A percentile compares a stretch with the other conserved stretches of the same genome.
Conservation (phyloP, 2,797 vertebrate species). For the Labeo calbasu region DNA sequence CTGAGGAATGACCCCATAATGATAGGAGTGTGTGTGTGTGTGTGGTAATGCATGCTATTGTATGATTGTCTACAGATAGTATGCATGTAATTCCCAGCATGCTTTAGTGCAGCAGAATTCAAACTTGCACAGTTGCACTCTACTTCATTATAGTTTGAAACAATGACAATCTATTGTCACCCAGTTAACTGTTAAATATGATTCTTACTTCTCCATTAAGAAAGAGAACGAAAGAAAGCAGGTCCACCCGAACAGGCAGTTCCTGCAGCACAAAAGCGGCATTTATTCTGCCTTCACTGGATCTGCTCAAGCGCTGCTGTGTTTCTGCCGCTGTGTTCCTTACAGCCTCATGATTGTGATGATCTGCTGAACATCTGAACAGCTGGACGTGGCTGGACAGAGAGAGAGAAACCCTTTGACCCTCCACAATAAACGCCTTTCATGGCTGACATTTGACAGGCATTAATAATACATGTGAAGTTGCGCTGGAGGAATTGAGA, state of each 20-base stretch:
- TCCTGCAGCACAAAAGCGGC: not conserved
- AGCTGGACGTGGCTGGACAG: slow-evolving; percentile 40
- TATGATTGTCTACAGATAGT: not conserved
- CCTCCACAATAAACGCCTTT: slow-evolving; percentile 76
- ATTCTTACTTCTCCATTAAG: too few relatives aligned
- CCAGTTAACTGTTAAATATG: too few relatives aligned
- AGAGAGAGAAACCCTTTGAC: slow-evolving; percentile 67
- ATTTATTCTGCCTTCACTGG: not conserved
- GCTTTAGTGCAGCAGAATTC: not conserved
- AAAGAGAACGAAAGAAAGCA: too few relatives aligned
- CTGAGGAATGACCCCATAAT: too few relatives aligned
- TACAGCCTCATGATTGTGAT: slow-evolving; percentile 46
- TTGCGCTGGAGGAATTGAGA: slow-evolving; percentile 17
- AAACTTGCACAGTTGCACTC: not conserved
- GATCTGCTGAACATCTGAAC: slow-evolving; percentile 11
- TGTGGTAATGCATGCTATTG: not conserved
- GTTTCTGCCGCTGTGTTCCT: not conserved
- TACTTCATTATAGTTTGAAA: not conserved
- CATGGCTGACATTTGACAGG: slow-evolving; percentile 76
- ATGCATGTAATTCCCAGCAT: not conserved
- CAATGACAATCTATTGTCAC: too few relatives aligned
- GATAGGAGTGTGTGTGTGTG: not conserved
- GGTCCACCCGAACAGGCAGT: not conserved
- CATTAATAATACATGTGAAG: slow-evolving; percentile 79
- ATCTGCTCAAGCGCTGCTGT: too few relatives aligned